Conservation (phyloP, 1,140 invertebrate genomes). For the Drosophila quadrilineata region DNA sequence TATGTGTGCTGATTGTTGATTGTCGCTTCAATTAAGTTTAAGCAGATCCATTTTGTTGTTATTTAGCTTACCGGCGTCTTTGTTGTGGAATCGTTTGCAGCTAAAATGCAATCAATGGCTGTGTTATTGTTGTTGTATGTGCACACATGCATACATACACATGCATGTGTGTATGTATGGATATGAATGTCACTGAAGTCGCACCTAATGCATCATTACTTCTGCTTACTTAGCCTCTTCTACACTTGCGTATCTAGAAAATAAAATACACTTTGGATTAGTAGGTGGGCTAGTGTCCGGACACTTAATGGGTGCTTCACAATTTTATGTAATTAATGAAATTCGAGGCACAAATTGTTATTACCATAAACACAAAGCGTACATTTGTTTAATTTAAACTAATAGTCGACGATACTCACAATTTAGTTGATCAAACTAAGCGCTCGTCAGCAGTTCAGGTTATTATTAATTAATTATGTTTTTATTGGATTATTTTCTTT, state of each 20-base stretch:
- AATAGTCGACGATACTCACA: not conserved
- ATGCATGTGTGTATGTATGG: not conserved
- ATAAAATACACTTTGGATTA: not conserved
- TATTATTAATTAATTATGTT: conserved; percentile 1
- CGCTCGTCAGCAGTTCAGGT: not conserved
- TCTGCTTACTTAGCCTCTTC: no score
- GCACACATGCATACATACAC: not conserved
- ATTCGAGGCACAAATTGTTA: not conserved
- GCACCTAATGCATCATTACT: no score
- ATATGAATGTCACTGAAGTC: not conserved
- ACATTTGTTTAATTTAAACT: not conserved
- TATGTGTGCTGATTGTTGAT: conserved; percentile 10
- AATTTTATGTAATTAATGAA: conserved; percentile 18
- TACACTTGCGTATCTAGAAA: no score
- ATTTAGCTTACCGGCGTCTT: conserved; percentile 23
- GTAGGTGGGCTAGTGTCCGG: no score
- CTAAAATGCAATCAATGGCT: conserved; percentile 11
- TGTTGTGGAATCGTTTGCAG: conserved; percentile 13
- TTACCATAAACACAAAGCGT: not conserved
- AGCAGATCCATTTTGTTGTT: conserved; percentile 1
- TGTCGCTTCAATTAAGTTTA: conserved; percentile 22
- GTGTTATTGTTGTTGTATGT: not conserved
- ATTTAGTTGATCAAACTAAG: not conserved
- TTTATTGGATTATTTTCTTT: conserved; percentile 34
- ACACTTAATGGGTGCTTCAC: no score